These are phyloP conservation scores for Drosophila longiperda DNA, from an alignment of 2,888 invertebrate species.

Conservation along the genomic window DNA sequence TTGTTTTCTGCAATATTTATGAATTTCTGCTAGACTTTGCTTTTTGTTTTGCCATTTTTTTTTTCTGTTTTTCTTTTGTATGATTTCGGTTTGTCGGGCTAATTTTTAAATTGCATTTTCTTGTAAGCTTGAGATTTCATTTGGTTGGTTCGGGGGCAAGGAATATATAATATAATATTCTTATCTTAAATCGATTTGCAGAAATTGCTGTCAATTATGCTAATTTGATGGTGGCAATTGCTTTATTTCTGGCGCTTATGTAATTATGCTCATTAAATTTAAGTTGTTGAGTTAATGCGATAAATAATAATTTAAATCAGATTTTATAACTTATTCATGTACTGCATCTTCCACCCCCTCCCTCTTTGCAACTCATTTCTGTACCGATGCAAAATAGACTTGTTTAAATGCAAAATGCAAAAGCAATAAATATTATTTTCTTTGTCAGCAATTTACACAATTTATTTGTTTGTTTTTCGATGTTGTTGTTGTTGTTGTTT, in stretches of 20 bases:
- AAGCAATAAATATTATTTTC: slow-evolving; percentile 71
- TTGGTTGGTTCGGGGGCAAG: slow-evolving; percentile 8
- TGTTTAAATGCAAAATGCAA: slow-evolving; percentile 65
- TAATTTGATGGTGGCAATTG: slow-evolving; percentile 30
- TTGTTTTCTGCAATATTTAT: slow-evolving; percentile 66
- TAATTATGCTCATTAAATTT: slow-evolving; percentile 8
- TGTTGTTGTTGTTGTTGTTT: slow-evolving; percentile 31
- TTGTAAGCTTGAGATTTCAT: slow-evolving; percentile 50
- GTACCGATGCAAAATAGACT: slow-evolving; percentile 43
- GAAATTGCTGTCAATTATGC: slow-evolving; percentile 51
- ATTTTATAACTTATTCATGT: not conserved
- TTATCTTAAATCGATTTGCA: slow-evolving; percentile 33
- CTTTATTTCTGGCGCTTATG: slow-evolving; percentile 10
- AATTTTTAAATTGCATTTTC: slow-evolving; percentile 75
- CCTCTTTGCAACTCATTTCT: not conserved
- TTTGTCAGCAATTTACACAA: slow-evolving; percentile 60
- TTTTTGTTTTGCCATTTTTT: slow-evolving; percentile 26
- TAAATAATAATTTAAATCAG: slow-evolving; percentile 12
- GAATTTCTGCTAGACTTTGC: slow-evolving; percentile 50
- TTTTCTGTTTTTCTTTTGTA: slow-evolving; percentile 22
- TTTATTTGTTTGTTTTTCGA: slow-evolving; percentile 45
- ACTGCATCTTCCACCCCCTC: not conserved
- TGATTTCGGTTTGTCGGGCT: slow-evolving; percentile 46
- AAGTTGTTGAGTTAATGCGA: not conserved
- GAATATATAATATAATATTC: slow-evolving; percentile 29